Evolutionary conservation across 2,888 invertebrate genomes (phyloP), one percentile per base, ranked within the genome.

Genomic region (Idaea straminata): DNA sequence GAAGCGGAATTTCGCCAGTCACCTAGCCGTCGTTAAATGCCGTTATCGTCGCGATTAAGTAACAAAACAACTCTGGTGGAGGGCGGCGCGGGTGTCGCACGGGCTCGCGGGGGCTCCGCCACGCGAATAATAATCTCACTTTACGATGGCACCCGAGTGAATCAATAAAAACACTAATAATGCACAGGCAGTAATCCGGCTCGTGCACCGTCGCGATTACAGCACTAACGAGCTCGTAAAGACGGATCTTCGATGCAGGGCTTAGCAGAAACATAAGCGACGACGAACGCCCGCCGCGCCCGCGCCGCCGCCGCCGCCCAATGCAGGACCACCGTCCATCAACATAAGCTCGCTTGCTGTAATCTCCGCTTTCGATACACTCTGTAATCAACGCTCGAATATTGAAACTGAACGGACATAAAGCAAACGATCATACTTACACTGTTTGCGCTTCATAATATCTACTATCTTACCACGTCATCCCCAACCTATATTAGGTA

Each of bases 111-210:
- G 78, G 78, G 80, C 78, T 83, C 79, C 72, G 82, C 84, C 86
- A 86, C 87, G 89, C 90, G 92, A 91, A 92, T 92, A 91, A 92
- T 92, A 92, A 92, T 92, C 92, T 92, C 91, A 89, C 87, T 92
- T 92, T 92, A 92, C 92, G 92, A 92, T 88, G 83, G 88, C 85
- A 88, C 86, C 92, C 92, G 92, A 92, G 91, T 89, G 91, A 92
- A 92, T 92, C 92, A 92, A 92, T 92, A 92, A 92, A 92, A 92
- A 92, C 92, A 92, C 92, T 92, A 92, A 92, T 92, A 92, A 92
- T 92, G 92, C 92, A 91, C 89, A 87, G 86, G 84, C 87, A 47
- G 88, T 92, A 91, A 92, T 89, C 92, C 89, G 84, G 85, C 79
- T 83, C 89, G 87, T 92, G 91, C 92, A 91, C 83, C 86, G 84